Percentiles rank a stretch among this genome's conserved stretches.
Evolutionary conservation across 2,888 invertebrate genomes (phyloP).

Genomic region (Philonicus albiceps): DNA sequence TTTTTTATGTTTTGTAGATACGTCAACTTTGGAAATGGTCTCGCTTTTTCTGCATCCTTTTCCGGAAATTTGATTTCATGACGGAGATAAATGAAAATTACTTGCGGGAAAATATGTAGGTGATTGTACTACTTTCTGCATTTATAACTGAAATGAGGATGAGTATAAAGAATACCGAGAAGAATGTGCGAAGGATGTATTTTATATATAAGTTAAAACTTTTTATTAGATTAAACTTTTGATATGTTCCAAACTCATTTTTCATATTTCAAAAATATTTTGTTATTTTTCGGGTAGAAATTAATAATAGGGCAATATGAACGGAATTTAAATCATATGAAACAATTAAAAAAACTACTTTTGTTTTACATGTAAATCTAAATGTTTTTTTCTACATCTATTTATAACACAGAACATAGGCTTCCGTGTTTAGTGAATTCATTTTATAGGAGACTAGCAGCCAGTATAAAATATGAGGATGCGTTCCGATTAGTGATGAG

Average conservation of each 20-base stretch:
- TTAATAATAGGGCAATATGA: no score
- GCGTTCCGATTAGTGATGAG: no score
- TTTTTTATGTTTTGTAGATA: not conserved
- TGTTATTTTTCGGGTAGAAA: no score
- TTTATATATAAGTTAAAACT: not conserved
- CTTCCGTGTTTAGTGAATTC: no score
- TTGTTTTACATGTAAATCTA: no score
- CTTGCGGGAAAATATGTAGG: not conserved
- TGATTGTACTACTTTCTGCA: not conserved
- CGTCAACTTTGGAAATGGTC: slow-evolving; percentile 3
- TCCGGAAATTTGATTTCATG: slow-evolving; percentile 18
- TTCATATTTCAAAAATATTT: no score
- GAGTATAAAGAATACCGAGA: not conserved
- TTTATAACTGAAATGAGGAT: not conserved
- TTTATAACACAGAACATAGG: no score
- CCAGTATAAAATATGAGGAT: no score
- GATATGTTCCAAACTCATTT: not conserved
- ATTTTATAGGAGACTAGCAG: no score
- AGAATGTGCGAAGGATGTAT: not conserved
- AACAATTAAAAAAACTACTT: no score
- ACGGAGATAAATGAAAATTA: not conserved
- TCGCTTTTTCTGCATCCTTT: not conserved
- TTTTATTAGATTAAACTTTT: not conserved
- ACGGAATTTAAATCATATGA: no score
- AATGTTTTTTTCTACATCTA: no score